Conservation (phyloP, 2,797 vertebrate genomes). For the Neosilurus hyrtlii region DNA sequence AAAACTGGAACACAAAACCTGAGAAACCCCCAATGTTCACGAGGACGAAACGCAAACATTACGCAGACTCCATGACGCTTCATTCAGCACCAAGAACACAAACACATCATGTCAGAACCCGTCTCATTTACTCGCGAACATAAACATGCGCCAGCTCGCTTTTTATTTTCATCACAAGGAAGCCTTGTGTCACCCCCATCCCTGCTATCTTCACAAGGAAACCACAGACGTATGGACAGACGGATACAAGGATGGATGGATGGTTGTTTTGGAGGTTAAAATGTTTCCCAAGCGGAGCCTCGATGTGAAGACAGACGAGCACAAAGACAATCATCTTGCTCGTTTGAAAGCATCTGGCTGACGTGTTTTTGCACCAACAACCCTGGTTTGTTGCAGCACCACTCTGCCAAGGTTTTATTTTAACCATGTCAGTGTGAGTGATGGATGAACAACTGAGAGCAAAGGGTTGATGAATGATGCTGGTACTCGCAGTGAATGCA, state of each 20-base stretch:
- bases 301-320: slow-evolving; percentile 20
- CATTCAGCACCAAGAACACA: slow-evolving; percentile 44
- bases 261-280: slow-evolving; percentile 49
- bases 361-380: slow-evolving; percentile 13
- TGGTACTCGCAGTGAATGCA: slow-evolving; percentile 26
- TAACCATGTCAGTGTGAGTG: slow-evolving; percentile 18
- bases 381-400: slow-evolving; percentile 31
- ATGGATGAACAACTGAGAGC: slow-evolving; percentile 24
- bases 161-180: slow-evolving; percentile 42
- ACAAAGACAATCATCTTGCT: slow-evolving; percentile 16
- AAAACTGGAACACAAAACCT: slow-evolving; percentile 22
- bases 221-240: slow-evolving; percentile 20
- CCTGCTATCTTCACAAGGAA: slow-evolving; percentile 46
- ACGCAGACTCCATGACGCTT: slow-evolving; percentile 43
- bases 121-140: not conserved
- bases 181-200: slow-evolving; percentile 35
- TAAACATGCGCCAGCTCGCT: not conserved
- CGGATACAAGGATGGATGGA: not conserved
- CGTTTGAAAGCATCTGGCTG: slow-evolving; percentile 16
- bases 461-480: slow-evolving; percentile 34
- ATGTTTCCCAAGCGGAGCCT: slow-evolving; percentile 47
- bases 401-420: slow-evolving; percentile 14
- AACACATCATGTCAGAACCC: slow-evolving; percentile 20
- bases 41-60: slow-evolving; percentile 36
- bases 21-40: slow-evolving; percentile 36